Evolutionary conservation across 2,888 invertebrate genomes (phyloP), one percentile per base, ranked within the genome.

Genomic region (Bhutanitis thaidina): DNA sequence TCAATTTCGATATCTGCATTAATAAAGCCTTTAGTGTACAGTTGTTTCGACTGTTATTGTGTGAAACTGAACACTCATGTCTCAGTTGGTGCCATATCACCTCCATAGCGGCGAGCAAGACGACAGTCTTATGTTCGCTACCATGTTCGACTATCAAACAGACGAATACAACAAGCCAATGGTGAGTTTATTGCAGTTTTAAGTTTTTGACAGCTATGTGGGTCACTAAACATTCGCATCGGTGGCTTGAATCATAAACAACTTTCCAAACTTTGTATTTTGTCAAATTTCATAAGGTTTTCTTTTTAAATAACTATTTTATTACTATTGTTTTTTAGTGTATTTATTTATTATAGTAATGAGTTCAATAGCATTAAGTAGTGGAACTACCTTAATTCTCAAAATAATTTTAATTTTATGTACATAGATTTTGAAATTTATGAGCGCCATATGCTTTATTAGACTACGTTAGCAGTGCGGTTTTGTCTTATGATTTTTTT

Each of bases 31-130:
- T 67, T 57, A 57, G 78, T 75, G 81, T 49, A 69, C 67, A 72
- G 67, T 77, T 79, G 58, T 71, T 77, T 76, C 67, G 74, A 76
- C 70, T 48, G 64, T 76, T 69, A 77, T 77, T 69, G 77, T 77
- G 77, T 75, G 84, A 75, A 69, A 67, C 71, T 70, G 87, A 40
- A 40, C 40, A 51, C 90, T 90, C 84, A 92, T 92, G 92, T 92
- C 91, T 87, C 92, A 91, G 86, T 77, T 91, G 90, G 92, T 92
- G 84, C 92, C 92, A 55, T 91, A 85, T 71, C 76, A 87, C 71
- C 74, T 79, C 56, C 64, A 74, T 69, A 84, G 69, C 77, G 66
- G 84, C 82, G 90, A 90, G 70, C 87, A 84, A 70, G 90, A 90
- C 81, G 90, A 90, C 66, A 82, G 87, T 84, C 89, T 90, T 39